phyloP scores from a whole-genome alignment of 2,888 invertebrate genomes.

The Ophonus ardosiacus region DNA sequence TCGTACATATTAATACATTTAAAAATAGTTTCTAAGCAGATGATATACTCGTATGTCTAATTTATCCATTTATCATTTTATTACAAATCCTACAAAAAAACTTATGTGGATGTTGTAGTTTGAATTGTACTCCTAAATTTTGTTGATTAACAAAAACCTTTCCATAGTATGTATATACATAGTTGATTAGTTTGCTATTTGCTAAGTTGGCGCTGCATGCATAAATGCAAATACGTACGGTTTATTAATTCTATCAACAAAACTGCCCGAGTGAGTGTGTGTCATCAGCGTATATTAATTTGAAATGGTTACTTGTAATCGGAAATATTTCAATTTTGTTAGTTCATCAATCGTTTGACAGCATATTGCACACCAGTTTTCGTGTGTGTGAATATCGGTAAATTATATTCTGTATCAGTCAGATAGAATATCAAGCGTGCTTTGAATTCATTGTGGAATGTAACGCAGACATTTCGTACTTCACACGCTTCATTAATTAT shows the following conservation, averaged over 20 bases:
- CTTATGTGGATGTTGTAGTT: neutral
- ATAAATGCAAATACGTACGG: neutral
- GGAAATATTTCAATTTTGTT: neutral
- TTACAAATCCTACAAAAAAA: no score
- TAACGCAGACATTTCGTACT: no score
- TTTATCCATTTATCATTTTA: no score
- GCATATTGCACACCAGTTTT: no score
- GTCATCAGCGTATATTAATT: neutral
- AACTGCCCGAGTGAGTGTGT: neutral
- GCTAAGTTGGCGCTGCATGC: neutral
- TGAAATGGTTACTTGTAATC: neutral
- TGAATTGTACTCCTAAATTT: neutral
- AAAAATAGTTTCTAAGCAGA: no score
- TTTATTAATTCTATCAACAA: neutral
- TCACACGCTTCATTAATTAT: no score
- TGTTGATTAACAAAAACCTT: neutral
- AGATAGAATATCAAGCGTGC: no score
- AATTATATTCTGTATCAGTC: no score
- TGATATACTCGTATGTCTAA: no score
- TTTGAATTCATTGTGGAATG: no score
- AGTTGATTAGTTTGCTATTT: neutral
- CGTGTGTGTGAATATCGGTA: no score
- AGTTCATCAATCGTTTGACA: neutral
- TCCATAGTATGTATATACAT: neutral
- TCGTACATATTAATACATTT: no score